These are phyloP conservation scores for Epizoanthus illoricatus DNA, from an alignment of 92 coral and sea anemone species.

Conservation along the genomic window DNA sequence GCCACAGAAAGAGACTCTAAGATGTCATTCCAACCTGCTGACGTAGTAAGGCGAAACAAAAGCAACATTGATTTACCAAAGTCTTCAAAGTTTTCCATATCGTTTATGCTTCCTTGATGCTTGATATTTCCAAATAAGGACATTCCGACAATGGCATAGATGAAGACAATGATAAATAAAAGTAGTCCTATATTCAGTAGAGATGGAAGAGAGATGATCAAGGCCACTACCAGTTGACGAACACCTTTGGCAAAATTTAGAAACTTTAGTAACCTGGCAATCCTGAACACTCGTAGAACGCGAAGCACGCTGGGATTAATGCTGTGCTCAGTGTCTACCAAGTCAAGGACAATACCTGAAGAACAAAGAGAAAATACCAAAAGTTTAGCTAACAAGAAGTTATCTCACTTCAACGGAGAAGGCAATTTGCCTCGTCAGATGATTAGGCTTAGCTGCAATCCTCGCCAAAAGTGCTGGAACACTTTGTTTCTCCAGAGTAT, in stretches of 20 bases:
- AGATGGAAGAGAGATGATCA: conserved; percentile 89
- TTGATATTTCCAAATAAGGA: conserved; percentile 81
- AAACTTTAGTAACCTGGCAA: conserved; percentile 82
- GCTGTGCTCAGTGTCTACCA: conserved; percentile 44
- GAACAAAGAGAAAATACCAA: neutral
- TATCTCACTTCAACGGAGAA: too few relatives aligned
- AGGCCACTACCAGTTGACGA: conserved; percentile 85
- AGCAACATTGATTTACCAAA: conserved; percentile 81
- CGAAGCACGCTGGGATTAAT: conserved; percentile 87
- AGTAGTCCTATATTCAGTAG: conserved; percentile 84
- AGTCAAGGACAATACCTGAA: conserved; percentile 74
- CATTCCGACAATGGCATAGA: conserved; percentile 97
- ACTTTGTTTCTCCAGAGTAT: too few relatives aligned
- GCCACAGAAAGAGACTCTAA: conserved; percentile 70
- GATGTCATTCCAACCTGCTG: conserved; percentile 95
- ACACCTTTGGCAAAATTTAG: conserved; percentile 89
- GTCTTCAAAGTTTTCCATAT: conserved; percentile 82
- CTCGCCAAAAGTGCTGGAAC: too few relatives aligned
- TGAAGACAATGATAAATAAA: conserved; percentile 79
- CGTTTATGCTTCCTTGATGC: conserved; percentile 73
- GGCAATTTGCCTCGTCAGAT: too few relatives aligned
- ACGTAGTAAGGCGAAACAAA: conserved; percentile 83
- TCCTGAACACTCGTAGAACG: conserved; percentile 86
- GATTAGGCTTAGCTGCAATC: too few relatives aligned
- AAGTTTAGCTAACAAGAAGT: neutral